Percentiles rank a stretch among this genome's conserved stretches.
Evolutionary conservation across 2,888 invertebrate species (phyloP).

Genomic region (Galeopsomyia nigrocyanea): DNA sequence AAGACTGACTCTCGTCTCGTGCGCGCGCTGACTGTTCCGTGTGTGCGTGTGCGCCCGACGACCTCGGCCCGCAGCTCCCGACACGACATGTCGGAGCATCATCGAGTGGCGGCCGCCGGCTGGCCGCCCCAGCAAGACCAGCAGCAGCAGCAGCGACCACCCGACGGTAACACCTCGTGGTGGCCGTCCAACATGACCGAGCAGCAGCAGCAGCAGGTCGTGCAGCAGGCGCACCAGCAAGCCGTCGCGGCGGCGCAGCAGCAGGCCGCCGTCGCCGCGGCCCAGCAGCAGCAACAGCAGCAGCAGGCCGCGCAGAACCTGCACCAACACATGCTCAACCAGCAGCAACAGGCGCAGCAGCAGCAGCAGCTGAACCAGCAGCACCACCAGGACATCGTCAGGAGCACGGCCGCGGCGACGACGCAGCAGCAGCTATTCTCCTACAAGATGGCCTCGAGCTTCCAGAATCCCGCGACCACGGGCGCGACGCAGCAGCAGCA

Average conservation of each 20-base stretch:
- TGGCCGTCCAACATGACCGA: constrained; percentile 56
- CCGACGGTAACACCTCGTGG: constrained; percentile 52
- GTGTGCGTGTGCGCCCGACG: constrained; percentile 56
- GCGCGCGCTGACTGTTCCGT: not conserved
- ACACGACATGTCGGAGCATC: constrained; percentile 75
- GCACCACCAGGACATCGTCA: constrained; percentile 71
- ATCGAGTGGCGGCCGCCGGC: constrained; percentile 71
- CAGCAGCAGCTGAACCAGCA: constrained; percentile 62
- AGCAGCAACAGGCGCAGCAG: constrained; percentile 52
- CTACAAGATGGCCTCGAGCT: constrained; percentile 89
- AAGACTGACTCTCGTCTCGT: not conserved
- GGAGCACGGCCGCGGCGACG: constrained; percentile 72
- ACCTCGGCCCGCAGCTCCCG: constrained; percentile 48
- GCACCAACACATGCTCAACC: too few relatives aligned
- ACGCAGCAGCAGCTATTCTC: constrained; percentile 83
- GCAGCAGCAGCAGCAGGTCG: constrained; percentile 61
- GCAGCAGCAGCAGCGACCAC: constrained; percentile 68
- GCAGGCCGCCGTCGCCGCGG: constrained; percentile 56
- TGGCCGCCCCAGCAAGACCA: constrained; percentile 69
- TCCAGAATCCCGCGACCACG: constrained; percentile 80
- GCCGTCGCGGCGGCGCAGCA: constrained; percentile 69
- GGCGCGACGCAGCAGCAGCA: constrained; percentile 75
- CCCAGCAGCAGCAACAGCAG: constrained; percentile 49
- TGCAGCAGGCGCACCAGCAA: constrained; percentile 69
- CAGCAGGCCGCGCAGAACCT: constrained; percentile 47